These are phyloP conservation scores for Dromococcyx pavoninus DNA, from an alignment of 2,797 vertebrate genomes.

Conservation along the genomic window DNA sequence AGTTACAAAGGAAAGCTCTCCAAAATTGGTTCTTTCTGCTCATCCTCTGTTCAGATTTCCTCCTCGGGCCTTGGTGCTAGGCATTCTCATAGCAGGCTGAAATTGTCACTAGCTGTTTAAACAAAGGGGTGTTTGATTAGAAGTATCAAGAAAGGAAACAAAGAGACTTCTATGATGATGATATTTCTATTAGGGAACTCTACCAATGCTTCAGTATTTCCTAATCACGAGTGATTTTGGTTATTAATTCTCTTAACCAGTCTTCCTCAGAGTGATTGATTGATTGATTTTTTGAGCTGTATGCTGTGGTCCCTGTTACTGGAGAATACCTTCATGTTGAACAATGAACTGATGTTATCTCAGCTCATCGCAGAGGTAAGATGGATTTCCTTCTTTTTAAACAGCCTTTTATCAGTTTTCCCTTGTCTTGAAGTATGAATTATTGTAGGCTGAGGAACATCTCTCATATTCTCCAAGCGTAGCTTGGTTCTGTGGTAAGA, in stretches of 20 bases:
- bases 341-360: neutral
- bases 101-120: neutral
- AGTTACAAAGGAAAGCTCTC: neutral
- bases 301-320: neutral
- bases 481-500: neutral
- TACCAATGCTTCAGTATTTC: neutral
- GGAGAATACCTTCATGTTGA: neutral
- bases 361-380: neutral
- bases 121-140: neutral
- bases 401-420: neutral
- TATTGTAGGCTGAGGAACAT: neutral
- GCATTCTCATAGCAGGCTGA: neutral
- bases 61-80: neutral
- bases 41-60: neutral
- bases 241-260: neutral
- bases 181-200: neutral
- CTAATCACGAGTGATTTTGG: neutral
- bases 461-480: neutral
- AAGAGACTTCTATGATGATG: neutral
- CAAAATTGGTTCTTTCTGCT: neutral
- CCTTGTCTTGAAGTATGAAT: neutral
- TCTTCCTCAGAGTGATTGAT: neutral
- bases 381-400: constrained; percentile 3
- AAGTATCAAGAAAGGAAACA: neutral
- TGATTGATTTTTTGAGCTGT: neutral